These are phyloP conservation scores for Spinus olivaceus DNA, from an alignment of 2,797 vertebrate species.

Conservation along the genomic window DNA sequence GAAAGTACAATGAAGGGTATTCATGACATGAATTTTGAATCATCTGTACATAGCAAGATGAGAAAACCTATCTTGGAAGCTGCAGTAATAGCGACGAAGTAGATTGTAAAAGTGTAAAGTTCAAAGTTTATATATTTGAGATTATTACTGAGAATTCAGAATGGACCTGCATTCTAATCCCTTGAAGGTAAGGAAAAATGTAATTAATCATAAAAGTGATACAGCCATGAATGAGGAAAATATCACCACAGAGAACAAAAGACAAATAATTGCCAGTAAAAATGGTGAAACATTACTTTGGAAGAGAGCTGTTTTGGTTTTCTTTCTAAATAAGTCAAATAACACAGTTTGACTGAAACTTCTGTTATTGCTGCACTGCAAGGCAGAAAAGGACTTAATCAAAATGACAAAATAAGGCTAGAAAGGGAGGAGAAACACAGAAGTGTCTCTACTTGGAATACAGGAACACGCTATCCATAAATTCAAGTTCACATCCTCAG, in stretches of 20 bases:
- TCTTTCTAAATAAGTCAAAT: neutral
- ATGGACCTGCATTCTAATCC: neutral
- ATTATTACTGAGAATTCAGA: neutral
- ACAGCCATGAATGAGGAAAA: neutral
- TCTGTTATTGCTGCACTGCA: neutral
- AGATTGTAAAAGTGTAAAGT: neutral
- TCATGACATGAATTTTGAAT: neutral
- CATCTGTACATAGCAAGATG: neutral
- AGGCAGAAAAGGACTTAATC: neutral
- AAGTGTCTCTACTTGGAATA: neutral
- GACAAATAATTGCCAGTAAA: neutral
- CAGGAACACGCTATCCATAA: neutral
- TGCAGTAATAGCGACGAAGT: neutral
- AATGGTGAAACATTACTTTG: neutral
- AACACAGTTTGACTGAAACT: neutral
- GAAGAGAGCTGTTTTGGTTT: neutral
- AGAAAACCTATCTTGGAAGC: neutral
- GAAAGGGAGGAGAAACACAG: neutral
- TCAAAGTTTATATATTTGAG: neutral
- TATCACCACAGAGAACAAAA: neutral
- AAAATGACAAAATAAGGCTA: neutral
- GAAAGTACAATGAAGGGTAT: neutral
- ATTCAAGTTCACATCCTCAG: neutral
- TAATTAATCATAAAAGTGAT: neutral
- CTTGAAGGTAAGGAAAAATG: neutral